Base-by-base conservation (phyloP, 2,113 vertebrate species). In the Callaeas wilsoni region DNA sequence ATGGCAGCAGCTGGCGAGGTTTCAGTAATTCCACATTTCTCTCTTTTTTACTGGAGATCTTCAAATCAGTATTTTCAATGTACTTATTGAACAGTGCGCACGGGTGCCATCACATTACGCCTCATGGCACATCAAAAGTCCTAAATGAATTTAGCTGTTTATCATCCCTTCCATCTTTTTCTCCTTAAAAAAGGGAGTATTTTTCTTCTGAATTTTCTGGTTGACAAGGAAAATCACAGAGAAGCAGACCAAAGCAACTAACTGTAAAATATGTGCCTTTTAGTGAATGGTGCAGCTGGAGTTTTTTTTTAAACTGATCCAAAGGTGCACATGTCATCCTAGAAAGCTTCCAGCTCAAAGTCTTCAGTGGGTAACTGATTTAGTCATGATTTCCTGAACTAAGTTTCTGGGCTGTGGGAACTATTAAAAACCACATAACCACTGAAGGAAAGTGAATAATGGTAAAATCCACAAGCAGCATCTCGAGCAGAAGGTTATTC, bases 371-470 rank as follows among this genome's bases (percentile, higher is more conserved):
- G n/a, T 76, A 78, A 96, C 78, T 93, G 85, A 25, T 93, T 63
- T 80, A 80, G 23, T 26, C 39, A 39, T 35, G 37, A 74, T 44
- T 50, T 65, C 62, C 39, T 50, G 32, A 76, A 69, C 6, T 59
- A 76, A 95, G 50, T 84, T 78, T 92, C 88, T 74, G 32, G 84
- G 74, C 81, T 83, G 57, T 52, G 30, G 76, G 68, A 97, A 94
- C 71, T 73, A 46, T 56, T 71, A 82, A 90, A 96, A 96, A 89
- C 76, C 67, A 57, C 76, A 75, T 18, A 81, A 91, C 57, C 86
- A 50, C 85, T 55, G 57, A 94, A 97, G 76, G 60, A 93, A 94
- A 95, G 89, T 33, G 70, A 84, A 91, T 69, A 79, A 4, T 60
- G 79, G 22, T 44, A 88, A 94, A 95, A 92, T 59, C 74, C 69